Conservation (phyloP, 2,113 vertebrate genomes). For the Prionailurus bengalensis region DNA sequence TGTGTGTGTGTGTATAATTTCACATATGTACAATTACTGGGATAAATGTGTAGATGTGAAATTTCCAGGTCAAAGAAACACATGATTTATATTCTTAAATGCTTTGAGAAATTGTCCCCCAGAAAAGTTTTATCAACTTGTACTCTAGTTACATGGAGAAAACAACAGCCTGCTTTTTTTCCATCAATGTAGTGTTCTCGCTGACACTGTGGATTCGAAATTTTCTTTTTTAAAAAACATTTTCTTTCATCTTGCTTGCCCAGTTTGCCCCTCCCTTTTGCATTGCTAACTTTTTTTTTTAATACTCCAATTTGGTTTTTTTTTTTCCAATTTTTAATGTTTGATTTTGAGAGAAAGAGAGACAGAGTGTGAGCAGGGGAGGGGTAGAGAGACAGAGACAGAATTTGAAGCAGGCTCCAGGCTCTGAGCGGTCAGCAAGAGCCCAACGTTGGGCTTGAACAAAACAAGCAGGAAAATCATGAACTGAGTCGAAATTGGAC, state of each 20-base stretch:
- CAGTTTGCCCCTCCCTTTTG: background rate
- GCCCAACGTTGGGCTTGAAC: too few relatives aligned
- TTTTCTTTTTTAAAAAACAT: background rate
- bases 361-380: too few relatives aligned
- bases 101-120: background rate
- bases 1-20: background rate
- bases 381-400: too few relatives aligned
- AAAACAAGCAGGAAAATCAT: too few relatives aligned
- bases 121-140: background rate
- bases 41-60: constrained; percentile 38
- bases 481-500: too few relatives aligned
- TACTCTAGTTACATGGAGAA: background rate
- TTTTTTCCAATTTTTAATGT: background rate
- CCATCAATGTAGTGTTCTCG: background rate
- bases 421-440: too few relatives aligned
- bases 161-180: background rate
- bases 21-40: background rate
- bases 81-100: background rate
- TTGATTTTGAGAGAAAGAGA: too few relatives aligned
- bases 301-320: background rate
- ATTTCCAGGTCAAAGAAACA: background rate
- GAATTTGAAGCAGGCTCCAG: too few relatives aligned
- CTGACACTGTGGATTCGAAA: background rate
- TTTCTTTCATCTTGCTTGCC: background rate
- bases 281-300: background rate